These are phyloP conservation scores for Limnothrissa miodon DNA, from an alignment of 2,113 vertebrate species.

Conservation along the genomic window DNA sequence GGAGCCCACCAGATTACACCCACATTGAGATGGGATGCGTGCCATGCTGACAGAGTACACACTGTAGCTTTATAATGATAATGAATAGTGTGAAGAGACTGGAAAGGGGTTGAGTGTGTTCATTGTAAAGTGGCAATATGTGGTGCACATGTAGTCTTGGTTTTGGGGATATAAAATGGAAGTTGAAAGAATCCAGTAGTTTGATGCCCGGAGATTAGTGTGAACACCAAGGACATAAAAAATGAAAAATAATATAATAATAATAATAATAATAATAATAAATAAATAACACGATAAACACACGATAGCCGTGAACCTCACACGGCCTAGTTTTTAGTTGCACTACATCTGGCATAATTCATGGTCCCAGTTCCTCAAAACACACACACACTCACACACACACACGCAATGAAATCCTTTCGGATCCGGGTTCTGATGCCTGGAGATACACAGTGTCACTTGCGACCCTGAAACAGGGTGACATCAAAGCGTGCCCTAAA, in stretches of 20 bases:
- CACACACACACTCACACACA: not conserved
- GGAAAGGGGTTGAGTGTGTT: not conserved
- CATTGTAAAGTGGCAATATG: not conserved
- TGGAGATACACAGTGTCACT: not conserved
- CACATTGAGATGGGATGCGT: not conserved
- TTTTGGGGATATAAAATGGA: not conserved
- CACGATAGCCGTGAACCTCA: not conserved
- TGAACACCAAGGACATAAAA: not conserved
- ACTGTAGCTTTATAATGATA: not conserved
- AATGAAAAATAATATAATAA: not conserved
- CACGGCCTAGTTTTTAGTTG: not conserved
- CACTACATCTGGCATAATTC: not conserved
- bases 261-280: too few species aligned
- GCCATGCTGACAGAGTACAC: not conserved
- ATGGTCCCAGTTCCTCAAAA: not conserved
- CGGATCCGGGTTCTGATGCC: not conserved
- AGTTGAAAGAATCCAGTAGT: not conserved
- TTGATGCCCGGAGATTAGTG: not conserved
- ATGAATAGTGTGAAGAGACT: not conserved
- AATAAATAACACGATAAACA: too few species aligned
- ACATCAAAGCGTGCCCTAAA: not conserved
- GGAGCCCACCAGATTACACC: not conserved
- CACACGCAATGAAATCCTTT: not conserved
- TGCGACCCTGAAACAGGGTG: not conserved
- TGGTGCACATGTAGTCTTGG: not conserved